Evolutionary conservation across 2,113 vertebrate species (phyloP).

Genomic region (Hyla sarda): DNA sequence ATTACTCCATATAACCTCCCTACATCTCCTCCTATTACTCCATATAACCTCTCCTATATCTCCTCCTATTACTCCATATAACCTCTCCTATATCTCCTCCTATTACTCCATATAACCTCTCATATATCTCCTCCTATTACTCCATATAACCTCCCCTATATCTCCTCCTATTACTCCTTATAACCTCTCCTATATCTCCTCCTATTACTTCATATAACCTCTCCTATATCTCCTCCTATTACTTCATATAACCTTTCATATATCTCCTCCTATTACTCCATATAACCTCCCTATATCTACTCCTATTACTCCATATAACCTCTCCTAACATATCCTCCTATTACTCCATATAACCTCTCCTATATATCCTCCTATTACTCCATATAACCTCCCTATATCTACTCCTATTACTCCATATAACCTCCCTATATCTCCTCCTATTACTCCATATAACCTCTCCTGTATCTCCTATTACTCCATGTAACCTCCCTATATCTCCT

Average conservation of each 20-base stretch:
- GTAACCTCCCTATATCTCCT: slow-evolving; percentile 1
- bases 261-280: background rate
- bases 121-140: background rate
- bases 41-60: background rate
- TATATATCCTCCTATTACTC: background rate
- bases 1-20: background rate
- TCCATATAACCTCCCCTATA: background rate
- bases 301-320: slow-evolving; percentile 2
- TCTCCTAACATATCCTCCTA: background rate
- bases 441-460: background rate
- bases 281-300: background rate
- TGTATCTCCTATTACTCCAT: slow-evolving; percentile 7
- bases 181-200: background rate
- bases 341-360: background rate
- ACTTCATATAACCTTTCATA: background rate
- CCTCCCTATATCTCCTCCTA: background rate
- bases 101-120: background rate
- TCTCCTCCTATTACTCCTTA: background rate
- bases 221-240: slow-evolving; percentile 13
- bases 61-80: background rate
- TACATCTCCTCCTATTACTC: background rate
- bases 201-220: background rate
- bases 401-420: background rate
- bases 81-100: background rate
- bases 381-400: background rate